A percentile compares a stretch with the other conserved stretches of the same genome.
These are phyloP conservation scores for Schrankia costaestrigalis DNA, from an alignment of 2,888 invertebrate genomes.

Conservation along the genomic window DNA sequence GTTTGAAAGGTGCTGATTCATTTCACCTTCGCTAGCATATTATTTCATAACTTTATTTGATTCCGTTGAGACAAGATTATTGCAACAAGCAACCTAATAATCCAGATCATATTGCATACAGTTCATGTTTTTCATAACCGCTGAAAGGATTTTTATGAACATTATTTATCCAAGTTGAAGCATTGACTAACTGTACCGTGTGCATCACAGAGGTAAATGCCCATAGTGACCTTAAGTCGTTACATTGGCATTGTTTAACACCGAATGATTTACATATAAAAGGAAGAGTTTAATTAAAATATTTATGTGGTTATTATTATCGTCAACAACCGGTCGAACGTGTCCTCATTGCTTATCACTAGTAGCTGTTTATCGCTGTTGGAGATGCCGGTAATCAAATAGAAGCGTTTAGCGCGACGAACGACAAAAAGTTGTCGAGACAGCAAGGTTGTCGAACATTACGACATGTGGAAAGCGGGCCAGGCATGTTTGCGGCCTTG, in stretches of 20 bases:
- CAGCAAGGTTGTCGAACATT: constrained; percentile 52
- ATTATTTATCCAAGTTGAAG: no score
- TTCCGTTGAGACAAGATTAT: constrained; percentile 34
- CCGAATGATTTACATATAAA: constrained; percentile 11
- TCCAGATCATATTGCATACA: no score
- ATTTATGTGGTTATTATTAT: constrained; percentile 19
- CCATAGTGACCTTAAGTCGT: no score
- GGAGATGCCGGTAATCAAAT: constrained; percentile 36
- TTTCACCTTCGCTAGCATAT: constrained; percentile 45
- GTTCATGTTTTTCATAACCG: no score
- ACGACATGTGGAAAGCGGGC: constrained; percentile 49
- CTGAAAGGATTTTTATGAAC: no score
- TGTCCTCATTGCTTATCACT: constrained; percentile 40
- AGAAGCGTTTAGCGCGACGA: constrained; percentile 34
- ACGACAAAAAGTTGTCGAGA: constrained; percentile 50
- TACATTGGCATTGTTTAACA: no score
- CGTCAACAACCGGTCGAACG: constrained; percentile 19
- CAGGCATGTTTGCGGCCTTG: constrained; percentile 58
- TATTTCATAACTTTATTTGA: constrained; percentile 33
- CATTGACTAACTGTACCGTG: no score
- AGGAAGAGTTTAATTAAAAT: constrained; percentile 10
- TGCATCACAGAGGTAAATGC: no score
- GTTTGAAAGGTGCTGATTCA: constrained; percentile 40
- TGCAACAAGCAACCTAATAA: constrained; percentile 31
- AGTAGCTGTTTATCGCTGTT: constrained; percentile 33